Conservation (phyloP, 2,113 vertebrate genomes). For the Xenopus laevis region DNA sequence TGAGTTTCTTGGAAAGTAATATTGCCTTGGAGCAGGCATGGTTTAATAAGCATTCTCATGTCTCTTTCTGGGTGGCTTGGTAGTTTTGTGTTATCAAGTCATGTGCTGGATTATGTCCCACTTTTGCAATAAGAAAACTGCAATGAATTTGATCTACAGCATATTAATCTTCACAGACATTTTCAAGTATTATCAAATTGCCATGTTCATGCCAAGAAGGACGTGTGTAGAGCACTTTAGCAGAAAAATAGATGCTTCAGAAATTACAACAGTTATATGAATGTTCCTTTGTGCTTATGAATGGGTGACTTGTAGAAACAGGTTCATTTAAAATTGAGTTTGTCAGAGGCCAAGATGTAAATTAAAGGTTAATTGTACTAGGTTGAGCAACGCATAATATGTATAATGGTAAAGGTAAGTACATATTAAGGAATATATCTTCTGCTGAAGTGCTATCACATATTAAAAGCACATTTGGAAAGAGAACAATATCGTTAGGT, state of each 20-base stretch:
- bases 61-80: background rate
- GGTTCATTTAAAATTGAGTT: slow-evolving; percentile 1
- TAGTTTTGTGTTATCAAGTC: background rate
- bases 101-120: background rate
- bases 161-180: background rate
- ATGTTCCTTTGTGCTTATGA: background rate
- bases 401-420: too few relatives aligned
- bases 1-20: background rate
- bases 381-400: too few relatives aligned
- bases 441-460: too few relatives aligned
- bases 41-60: background rate
- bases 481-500: too few relatives aligned
- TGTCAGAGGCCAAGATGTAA: background rate
- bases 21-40: background rate
- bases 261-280: background rate
- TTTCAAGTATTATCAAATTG: slow-evolving; percentile 1
- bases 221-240: background rate
- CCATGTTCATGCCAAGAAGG: background rate
- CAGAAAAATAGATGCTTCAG: background rate
- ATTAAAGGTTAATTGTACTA: background rate
- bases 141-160: background rate
- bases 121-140: background rate
- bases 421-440: too few relatives aligned
- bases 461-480: too few relatives aligned
- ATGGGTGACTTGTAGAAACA: background rate